Evolutionary conservation across 2,888 invertebrate genomes (phyloP), one percentile per base, ranked within the genome.

Genomic region (Ecliptopera silaceata): DNA sequence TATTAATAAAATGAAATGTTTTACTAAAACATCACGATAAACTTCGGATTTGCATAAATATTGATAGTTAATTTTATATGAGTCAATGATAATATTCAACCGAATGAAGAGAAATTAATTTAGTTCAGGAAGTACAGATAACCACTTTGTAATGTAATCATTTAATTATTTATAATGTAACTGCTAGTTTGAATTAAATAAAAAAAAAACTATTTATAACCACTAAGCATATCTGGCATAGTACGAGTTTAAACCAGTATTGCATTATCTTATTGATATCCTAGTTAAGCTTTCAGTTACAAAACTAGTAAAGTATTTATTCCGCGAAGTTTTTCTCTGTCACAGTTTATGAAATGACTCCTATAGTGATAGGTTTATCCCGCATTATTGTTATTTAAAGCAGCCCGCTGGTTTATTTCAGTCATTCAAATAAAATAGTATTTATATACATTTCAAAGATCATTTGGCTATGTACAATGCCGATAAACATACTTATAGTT

Each of bases 1-100:
- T 26, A 47, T 47, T 47, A 15, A 48, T 48, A 10, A 17, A 29
- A 39, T 36, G 22, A 47, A 47, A n/a, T 48, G 47, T 48, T 48
- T 39, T 26, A 39, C 38, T 39, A 48, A 48, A 38, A 39, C 38
- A 39, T 8, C 18, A 17, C 26, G 17, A 48, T 48, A 39, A 29
- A 17, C 38, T 17, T 22, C 15, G 13, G 15, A 6, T 48, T 48
- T 48, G 29, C 38, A 48, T 48, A 29, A 48, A 29, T 38, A 48
- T 26, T 39, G 38, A 38, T 48, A 47, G 26, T 26, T n/a, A n/a
- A 38, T 15, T 34, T 47, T 41, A 12, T 15, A 17, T 29, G n/a
- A 18, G 13, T 45, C 8, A 18, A 1, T 34, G 13, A 18, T 22
- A 17, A 26, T 36, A 17, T 46, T 36, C 13, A 13, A 46, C 13